Conservation (phyloP, 23 tunicate genomes). For the Clavelina lepadiformis region DNA sequence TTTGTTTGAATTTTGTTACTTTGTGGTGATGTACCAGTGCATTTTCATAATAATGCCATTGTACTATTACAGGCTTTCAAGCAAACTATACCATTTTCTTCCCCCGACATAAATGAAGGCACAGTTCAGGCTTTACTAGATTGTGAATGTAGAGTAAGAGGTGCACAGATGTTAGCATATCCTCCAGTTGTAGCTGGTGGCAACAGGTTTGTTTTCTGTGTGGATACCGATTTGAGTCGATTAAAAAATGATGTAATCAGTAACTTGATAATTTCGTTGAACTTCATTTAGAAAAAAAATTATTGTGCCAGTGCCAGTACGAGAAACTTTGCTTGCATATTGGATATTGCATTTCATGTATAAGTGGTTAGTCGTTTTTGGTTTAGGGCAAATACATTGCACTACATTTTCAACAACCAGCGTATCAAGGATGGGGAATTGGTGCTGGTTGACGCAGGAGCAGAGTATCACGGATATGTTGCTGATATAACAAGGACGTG, state of each 20-base stretch:
- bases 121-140: constrained; percentile 66
- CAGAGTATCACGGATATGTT: constrained; percentile 82
- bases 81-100: constrained; percentile 23
- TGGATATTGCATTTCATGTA: background rate
- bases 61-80: constrained; percentile 42
- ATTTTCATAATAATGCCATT: too few relatives aligned
- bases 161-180: constrained; percentile 87
- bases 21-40: too few relatives aligned
- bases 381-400: constrained; percentile 83
- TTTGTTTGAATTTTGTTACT: background rate
- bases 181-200: constrained; percentile 97
- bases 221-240: too few relatives aligned
- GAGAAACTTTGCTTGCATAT: background rate
- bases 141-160: constrained; percentile 47
- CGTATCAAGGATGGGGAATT: constrained; percentile 53
- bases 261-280: too few relatives aligned
- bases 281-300: background rate
- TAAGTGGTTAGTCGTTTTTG: background rate
- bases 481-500: constrained; percentile 88
- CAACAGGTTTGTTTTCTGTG: constrained; percentile 30
- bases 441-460: constrained; percentile 90
- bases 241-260: too few relatives aligned
- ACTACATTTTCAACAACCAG: constrained; percentile 70
- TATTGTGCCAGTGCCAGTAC: background rate
- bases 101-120: constrained; percentile 60